Base-by-base conservation (phyloP, 2,113 vertebrate genomes). In the Python bivittatus region DNA sequence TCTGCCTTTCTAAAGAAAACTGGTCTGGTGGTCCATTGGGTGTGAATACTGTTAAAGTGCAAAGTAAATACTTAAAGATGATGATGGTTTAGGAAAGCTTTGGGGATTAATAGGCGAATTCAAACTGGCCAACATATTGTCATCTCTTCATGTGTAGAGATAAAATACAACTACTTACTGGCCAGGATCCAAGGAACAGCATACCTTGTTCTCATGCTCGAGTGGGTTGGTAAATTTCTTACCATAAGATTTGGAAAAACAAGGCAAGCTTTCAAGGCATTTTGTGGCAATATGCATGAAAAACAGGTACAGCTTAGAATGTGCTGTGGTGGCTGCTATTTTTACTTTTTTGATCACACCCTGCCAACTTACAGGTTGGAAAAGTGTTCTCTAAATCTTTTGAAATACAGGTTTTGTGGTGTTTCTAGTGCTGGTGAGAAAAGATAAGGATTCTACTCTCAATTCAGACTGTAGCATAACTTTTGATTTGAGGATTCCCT, bases 241-340 rank as follows among this genome's bases (percentile, higher is more conserved):
- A 17, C 64, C 12, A 0, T 9, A 7, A 6, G 0, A 56, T 83
- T 27, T 8, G 11, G 0, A 8, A 7, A 2, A 0, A 23, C 53
- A 58, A 83, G 2, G 38, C 29, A 33, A 72, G 64, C 13, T 72
- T 33, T 33, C 64, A n/a, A 68, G 27, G 29, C 27, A n/a, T n/a
- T 68, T 68, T 68, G 13, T n/a, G 64, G 29, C 64, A 72, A 72
- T 4, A 6, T 6, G 17, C n/a, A 72, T 17, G n/a, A 23, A 58
- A 58, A 58, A 58, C 20, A 23, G 57, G 57, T 58, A 6, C 20
- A 4, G 57, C 57, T 58, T n/a, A n/a, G 61, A 12, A 13, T 68
- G 61, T n/a, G 61, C 61, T 68, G 12, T 68, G 12, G 61, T n/a
- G 29, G 61, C 61, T 4, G 6, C n/a, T 2, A 2, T 33, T 13